A percentile compares a stretch with the other conserved stretches of the same genome.
These are phyloP conservation scores for Tetramorium simillimum DNA, from an alignment of 1,140 invertebrate species.

Conservation along the genomic window DNA sequence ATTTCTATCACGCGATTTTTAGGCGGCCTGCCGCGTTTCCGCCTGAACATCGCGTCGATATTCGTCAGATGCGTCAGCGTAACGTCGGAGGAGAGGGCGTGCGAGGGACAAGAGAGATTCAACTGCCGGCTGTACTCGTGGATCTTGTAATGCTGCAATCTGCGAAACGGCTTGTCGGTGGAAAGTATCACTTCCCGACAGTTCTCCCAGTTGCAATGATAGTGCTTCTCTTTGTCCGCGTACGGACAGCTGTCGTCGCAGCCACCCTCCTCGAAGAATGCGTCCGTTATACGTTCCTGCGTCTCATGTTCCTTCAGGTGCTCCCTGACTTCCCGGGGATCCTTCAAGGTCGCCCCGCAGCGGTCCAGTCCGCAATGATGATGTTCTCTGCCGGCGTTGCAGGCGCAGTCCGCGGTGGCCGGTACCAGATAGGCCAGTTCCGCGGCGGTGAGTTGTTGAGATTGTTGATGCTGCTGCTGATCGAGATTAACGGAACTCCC, in stretches of 20 bases:
- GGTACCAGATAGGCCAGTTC: constrained; percentile 72
- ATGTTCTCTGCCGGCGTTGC: constrained; percentile 79
- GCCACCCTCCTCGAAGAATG: constrained; percentile 91
- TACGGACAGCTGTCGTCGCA: constrained; percentile 91
- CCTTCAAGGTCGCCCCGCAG: constrained; percentile 80
- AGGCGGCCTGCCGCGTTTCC: constrained; percentile 95
- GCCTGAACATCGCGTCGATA: constrained; percentile 94
- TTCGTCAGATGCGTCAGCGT: constrained; percentile 90
- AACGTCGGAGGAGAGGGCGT: constrained; percentile 87
- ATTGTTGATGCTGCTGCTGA: constrained; percentile 63
- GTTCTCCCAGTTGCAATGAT: constrained; percentile 95
- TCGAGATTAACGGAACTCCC: constrained; percentile 70
- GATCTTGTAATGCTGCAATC: constrained; percentile 96
- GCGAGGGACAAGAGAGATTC: constrained; percentile 80
- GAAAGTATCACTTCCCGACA: constrained; percentile 94
- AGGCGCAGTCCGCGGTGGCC: constrained; percentile 79
- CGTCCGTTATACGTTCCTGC: constrained; percentile 93
- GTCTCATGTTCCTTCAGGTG: constrained; percentile 95
- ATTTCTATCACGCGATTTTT: constrained; percentile 97
- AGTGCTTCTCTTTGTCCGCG: constrained; percentile 93
- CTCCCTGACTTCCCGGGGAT: constrained; percentile 89
- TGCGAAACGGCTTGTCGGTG: constrained; percentile 93
- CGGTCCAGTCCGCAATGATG: constrained; percentile 83
- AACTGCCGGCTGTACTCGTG: constrained; percentile 89
- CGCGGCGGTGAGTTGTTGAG: constrained; percentile 65